Conservation (phyloP, 2,113 vertebrate genomes). For the Recurvirostra avosetta region DNA sequence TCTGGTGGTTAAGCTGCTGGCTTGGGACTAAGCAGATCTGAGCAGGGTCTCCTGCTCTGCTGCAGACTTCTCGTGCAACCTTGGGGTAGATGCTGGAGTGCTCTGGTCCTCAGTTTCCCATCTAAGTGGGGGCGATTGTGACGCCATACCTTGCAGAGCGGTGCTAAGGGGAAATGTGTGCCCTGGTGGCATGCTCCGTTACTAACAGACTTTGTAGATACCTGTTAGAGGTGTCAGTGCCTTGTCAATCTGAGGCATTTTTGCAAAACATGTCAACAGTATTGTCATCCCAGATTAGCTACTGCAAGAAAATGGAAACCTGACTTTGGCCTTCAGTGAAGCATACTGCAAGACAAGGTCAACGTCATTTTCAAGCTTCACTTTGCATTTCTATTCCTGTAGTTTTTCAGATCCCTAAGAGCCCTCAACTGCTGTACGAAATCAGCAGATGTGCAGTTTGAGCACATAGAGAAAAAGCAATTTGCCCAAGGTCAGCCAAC, state of each 20-base stretch:
- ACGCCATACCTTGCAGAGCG: neutral
- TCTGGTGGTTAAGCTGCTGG: neutral
- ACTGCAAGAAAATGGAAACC: neutral
- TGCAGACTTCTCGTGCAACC: neutral
- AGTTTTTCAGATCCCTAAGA: accelerated
- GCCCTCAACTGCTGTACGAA: accelerated
- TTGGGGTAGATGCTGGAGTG: neutral
- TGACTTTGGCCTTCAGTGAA: neutral
- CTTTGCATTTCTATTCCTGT: accelerated
- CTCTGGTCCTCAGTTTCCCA: neutral
- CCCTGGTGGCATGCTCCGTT: neutral
- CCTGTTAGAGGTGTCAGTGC: neutral
- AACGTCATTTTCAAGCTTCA: accelerated
- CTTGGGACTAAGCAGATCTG: neutral
- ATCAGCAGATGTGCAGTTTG: neutral
- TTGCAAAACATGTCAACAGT: neutral
- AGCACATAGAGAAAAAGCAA: neutral
- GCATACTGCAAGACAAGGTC: neutral
- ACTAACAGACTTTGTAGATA: neutral
- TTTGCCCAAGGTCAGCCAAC: neutral
- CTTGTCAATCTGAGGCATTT: accelerated
- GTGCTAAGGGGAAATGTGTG: neutral
- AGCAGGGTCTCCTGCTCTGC: neutral
- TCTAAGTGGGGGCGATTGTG: neutral
- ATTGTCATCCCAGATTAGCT: neutral